Base-by-base conservation (phyloP, 2,797 vertebrate genomes). In the Poecile montanus region DNA sequence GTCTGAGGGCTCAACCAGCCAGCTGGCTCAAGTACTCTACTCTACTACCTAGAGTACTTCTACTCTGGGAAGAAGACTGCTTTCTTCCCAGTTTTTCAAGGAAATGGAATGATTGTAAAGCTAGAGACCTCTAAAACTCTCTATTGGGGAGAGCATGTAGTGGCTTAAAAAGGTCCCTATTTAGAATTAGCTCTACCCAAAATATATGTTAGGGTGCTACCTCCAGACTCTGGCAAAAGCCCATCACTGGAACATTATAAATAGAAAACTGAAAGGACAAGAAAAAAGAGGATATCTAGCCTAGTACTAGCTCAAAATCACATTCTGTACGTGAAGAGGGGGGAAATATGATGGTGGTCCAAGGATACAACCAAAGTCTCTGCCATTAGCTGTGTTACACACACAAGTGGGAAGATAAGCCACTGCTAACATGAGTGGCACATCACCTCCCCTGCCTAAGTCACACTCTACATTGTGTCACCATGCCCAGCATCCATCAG, bases 381-480 rank as follows among this genome's bases (percentile, higher is more conserved):
- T 63, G 48, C 16, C 76, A 70, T 22, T 5, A 76, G n/a, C 14
- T 63, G 17, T 19, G n/a, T 58, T 73, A 50, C 0, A 2, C 17
- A 50, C 10, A 34, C 9, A 45, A 21, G 15, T 11, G 29, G 50
- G 25, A 76, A 74, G 62, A 62, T 30, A 81, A 88, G 38, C 10
- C 40, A 44, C 14, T 70, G 89, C 45, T 36, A 70, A 15, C 6
- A 21, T 30, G 21, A 68, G 56, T 10, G 7, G 18, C 34, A 67
- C 34, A 27, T 9, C 38, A 67, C 53, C 34, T 60, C 9, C n/a
- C 25, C 38, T 11, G 21, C 27, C 62, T 13, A 19, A 72, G 23
- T 67, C 62, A 54, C 0, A 0, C 17, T 81, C 38, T 72, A 57
- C 51, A 23, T 2, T 2, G 6, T 34, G 40, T 30, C 32, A 67